These are phyloP conservation scores for Leptinotarsa juncta DNA, from an alignment of 2,888 invertebrate species.

Conservation along the genomic window DNA sequence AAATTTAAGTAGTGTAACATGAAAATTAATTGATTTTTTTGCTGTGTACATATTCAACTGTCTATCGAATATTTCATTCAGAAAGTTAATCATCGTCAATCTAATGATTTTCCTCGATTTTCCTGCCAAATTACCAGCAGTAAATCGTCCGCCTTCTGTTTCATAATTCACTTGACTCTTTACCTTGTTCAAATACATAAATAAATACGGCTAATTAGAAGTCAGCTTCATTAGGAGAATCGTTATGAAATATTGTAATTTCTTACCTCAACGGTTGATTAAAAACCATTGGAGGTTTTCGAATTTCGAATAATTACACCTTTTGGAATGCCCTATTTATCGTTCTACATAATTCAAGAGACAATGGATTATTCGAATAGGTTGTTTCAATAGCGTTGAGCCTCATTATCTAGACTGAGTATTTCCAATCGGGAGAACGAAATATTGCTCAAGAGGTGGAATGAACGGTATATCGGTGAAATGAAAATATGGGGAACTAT, in stretches of 20 bases:
- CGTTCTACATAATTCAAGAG: conserved; percentile 51
- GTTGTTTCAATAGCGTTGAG: conserved; percentile 1
- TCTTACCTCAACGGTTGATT: conserved; percentile 53
- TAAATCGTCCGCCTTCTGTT: conserved; percentile 39
- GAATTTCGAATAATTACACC: conserved; percentile 54
- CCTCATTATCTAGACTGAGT: neutral
- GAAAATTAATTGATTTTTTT: no score
- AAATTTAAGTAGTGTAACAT: no score
- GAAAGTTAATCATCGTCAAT: neutral
- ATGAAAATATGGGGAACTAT: neutral
- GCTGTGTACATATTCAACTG: neutral
- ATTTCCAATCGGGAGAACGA: neutral
- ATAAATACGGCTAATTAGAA: conserved; percentile 53
- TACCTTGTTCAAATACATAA: conserved; percentile 51
- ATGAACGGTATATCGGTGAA: neutral
- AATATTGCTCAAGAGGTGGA: neutral
- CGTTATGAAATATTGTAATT: conserved; percentile 48
- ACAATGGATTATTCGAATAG: conserved; percentile 46
- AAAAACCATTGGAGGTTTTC: conserved; percentile 53
- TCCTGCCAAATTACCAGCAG: conserved; percentile 28
- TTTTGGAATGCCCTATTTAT: conserved; percentile 38
- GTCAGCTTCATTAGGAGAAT: conserved; percentile 46
- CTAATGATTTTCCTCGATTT: conserved; percentile 18
- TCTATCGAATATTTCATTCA: conserved; percentile 1
- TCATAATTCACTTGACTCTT: conserved; percentile 45